Evolutionary conservation across 1,140 invertebrate species (phyloP), one percentile per base, ranked within the genome.

Genomic region (Acromyrmex heyeri): DNA sequence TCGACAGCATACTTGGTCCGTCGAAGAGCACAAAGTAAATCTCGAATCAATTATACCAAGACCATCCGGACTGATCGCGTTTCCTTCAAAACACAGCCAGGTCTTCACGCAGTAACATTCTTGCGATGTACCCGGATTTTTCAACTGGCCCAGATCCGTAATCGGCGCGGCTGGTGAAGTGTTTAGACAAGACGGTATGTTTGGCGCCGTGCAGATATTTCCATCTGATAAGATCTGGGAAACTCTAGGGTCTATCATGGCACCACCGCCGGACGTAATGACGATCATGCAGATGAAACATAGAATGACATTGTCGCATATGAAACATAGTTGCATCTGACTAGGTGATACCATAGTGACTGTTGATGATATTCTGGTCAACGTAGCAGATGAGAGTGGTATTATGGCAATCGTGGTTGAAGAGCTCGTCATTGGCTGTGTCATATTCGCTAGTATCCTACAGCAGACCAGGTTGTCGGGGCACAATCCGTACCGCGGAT

Each of bases 1-100:
- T 5, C 75, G 89, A 65, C 95, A 95, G 62, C 95, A 95, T 59
- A 94, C 91, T 34, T 95, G 86, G 16, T 93, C 91, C 0, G 90
- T 30, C 16, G 81, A 79, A 0, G 86, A 30, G 57, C 95, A 95
- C 3, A 81, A 81, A 0, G 91, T 91, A 34, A 95, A 94, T 76
- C 94, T 91, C 10, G 94, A 91, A 70, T 95, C 95, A 16, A 93
- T 92, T 3, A 91, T 88, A 3, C 92, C 93, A 3, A 85, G 27
- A 3, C 86, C 89, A 18, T 94, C 93, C 1, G 87, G 14, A 0
- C 24, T 86, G 1, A 95, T 87, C 0, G 88, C 82, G 50, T 93
- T 89, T 1, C 86, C 92, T 0, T 78, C 86, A 0, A 87, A 6
- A 27, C 95, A 95, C 0, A 86, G 34, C 87, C 87, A 92, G 6